Evolutionary conservation across 2,888 invertebrate genomes (phyloP), one percentile per base, ranked within the genome.

Genomic region (Himalopsyche kuldschensis): DNA sequence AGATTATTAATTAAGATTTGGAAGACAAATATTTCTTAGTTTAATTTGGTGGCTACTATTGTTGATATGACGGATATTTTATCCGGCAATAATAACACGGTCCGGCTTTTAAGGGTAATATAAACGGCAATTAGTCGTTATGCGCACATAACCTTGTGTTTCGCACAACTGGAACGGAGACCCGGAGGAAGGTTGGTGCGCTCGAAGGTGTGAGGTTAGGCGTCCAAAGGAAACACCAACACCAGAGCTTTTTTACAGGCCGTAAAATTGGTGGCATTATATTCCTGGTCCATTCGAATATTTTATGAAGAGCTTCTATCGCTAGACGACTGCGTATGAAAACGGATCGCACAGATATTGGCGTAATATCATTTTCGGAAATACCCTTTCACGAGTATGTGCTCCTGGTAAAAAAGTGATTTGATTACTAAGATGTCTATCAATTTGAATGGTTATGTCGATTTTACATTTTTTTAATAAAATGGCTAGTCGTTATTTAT

Each of bases 181-280:
- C n/a, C n/a, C 41, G 35, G 41, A 20, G 41, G 32, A 76, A 41
- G 32, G 76, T 35, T 76, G 41, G 35, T 35, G 41, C 76, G 41
- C 3, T 32, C 10, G 11, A 31, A n/a, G 32, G 41, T 32, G 76
- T 76, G 32, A 32, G 32, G 24, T 10, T 8, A 10, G 47, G 31
- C 30, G 35, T 78, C 47, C 78, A 41, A 46, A 8, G 27, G 76
- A 47, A 46, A 27, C 30, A 80, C 75, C 8, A 1, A 10, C 63
- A 15, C 24, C 69, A 69, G 20, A 69, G 35, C 24, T 31, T 79
- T 82, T 82, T 79, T 79, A 82, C 32, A 46, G 79, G 75, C 46
- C 55, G 48, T 82, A 82, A 82, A 82, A 82, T 79, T 79, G 76
- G 47, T 27, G 47, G 82, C 41, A 82, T 82, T 82, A 82, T 79